Evolutionary conservation across 2,797 vertebrate genomes (phyloP).

Genomic region (Sebastes taczanowskii): DNA sequence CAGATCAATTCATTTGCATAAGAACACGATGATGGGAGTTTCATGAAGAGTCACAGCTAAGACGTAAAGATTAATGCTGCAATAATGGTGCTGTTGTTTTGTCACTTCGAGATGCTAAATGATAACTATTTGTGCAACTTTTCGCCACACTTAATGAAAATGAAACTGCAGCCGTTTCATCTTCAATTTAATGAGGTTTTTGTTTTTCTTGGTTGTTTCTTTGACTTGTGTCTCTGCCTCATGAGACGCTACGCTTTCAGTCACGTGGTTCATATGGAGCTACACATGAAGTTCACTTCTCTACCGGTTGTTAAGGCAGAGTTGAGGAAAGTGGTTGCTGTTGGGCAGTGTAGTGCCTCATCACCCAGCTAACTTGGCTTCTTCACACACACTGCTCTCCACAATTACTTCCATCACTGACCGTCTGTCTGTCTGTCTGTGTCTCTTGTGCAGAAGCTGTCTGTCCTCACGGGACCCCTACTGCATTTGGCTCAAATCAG

Average conservation of each 20-base stretch:
- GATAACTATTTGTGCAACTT: background rate
- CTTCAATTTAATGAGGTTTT: background rate
- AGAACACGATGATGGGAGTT: background rate
- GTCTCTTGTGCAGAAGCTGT: slow-evolving; percentile 84
- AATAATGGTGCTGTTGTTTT: background rate
- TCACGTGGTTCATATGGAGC: background rate
- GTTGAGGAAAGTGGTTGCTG: background rate
- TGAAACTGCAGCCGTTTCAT: background rate
- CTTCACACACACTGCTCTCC: background rate
- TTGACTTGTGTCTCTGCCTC: background rate
- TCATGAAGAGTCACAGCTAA: background rate
- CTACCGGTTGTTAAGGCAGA: background rate
- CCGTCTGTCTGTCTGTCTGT: background rate
- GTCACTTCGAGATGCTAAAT: background rate
- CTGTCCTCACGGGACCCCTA: slow-evolving; percentile 92
- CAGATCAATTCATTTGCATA: background rate
- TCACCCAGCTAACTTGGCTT: slow-evolving; percentile 2
- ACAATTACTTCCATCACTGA: slow-evolving; percentile 11
- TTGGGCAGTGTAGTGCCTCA: background rate
- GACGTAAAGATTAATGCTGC: background rate
- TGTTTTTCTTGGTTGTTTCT: background rate
- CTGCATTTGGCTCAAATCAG: slow-evolving; percentile 89
- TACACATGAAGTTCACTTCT: background rate
- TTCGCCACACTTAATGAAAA: background rate
- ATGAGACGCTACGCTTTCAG: background rate